Evolutionary conservation across 2,797 vertebrate genomes (phyloP), one percentile per base, ranked within the genome.

Genomic region (Cyprinella venusta): DNA sequence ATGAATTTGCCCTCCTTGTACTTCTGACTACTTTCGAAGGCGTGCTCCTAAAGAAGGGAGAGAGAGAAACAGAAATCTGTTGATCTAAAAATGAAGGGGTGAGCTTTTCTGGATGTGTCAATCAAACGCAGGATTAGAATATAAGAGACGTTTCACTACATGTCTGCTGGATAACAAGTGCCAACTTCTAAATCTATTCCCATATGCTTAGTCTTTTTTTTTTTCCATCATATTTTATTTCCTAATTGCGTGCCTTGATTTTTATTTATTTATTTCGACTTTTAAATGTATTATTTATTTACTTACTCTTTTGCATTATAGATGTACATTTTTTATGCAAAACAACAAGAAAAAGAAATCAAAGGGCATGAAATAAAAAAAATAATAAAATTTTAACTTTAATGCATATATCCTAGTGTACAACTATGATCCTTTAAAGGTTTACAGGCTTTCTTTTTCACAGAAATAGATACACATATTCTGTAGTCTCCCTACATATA

Each of bases 1-100:
- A 97, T 97, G 94, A 96, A 96, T 91, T 97, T 97, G 87, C 96
- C 96, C 94, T 97, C 96, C 94, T 96, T 97, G 93, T 97, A 97
- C 91, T 97, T 97, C 93, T 97, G 96, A 92, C 96, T 97, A 94
- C 95, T 97, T 93, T 97, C 96, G 88, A 97, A 97, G 72, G 96
- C 96, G 24, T 97, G 96, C 91, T 97, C 96, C 96, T 97, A 83
- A 45, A 72, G 64, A 81, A 24, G 48, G 71, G 38, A 70, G 84
- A 78, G 54, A 40, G 40, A 61, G 48, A 82, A 18, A 71, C 79
- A 77, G 50, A 56, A 10, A 76, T 64, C 56, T 52, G 67, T 15
- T 45, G 15, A 77, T 71, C 45, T 50, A 74, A 82, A 85, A 82
- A 79, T 79, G 74, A 65, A 74, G 7, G 59, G 54, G 59, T 8